Evolutionary conservation across 2,888 invertebrate genomes (phyloP).

Genomic region (Alloscopus bannaensis): DNA sequence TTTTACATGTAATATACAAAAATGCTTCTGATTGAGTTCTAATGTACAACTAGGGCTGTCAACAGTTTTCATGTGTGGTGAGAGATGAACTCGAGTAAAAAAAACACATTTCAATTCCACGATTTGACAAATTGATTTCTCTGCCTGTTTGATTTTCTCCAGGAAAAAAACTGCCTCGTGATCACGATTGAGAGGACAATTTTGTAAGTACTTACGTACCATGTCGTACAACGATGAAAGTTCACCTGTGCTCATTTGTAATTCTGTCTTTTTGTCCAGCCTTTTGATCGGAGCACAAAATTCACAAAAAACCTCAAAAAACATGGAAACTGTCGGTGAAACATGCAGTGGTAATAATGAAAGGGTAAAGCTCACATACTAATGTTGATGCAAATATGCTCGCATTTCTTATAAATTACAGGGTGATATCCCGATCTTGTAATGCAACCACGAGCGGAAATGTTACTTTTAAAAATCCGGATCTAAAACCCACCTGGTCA

Average conservation of each 20-base stretch:
- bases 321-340: conserved; percentile 40
- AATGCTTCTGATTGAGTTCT: too few relatives aligned
- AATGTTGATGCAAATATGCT: conserved; percentile 1
- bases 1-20: background rate
- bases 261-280: conserved; percentile 12
- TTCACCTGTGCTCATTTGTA: conserved; percentile 12
- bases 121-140: conserved; percentile 9
- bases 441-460: conserved; percentile 7
- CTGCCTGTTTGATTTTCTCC: too few relatives aligned
- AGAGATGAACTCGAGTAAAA: too few relatives aligned
- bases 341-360: conserved; percentile 18
- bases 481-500: conserved; percentile 53
- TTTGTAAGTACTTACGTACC: background rate
- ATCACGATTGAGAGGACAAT: background rate
- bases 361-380: conserved; percentile 11
- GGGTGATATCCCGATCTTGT: background rate
- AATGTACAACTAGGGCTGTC: too few relatives aligned
- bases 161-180: too few relatives aligned
- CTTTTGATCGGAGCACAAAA: conserved; percentile 20
- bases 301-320: conserved; percentile 26
- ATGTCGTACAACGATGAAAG: too few relatives aligned
- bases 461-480: conserved; percentile 42
- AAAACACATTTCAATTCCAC: conserved; percentile 5
- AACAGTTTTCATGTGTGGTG: too few relatives aligned
- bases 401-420: background rate